phyloP scores from a whole-genome alignment of 2,113 vertebrate species.

The Neogobius melanostomus region DNA sequence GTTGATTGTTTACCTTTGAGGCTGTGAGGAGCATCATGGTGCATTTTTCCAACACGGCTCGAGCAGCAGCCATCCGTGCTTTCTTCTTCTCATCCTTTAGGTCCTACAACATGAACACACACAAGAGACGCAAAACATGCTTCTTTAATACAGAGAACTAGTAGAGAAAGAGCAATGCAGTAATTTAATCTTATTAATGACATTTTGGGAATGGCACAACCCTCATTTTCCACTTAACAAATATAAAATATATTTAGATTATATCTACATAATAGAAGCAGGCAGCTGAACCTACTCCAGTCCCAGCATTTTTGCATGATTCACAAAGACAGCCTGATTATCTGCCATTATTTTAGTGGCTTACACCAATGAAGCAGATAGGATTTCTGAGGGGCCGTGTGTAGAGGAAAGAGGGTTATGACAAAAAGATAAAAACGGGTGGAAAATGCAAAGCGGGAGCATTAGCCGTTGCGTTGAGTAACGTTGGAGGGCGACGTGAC shows the following conservation, averaged over 20 bases:
- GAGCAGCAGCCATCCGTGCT: slow-evolving; percentile 94
- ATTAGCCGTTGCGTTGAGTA: slow-evolving; percentile 30
- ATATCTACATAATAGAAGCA: slow-evolving; percentile 38
- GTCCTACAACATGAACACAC: slow-evolving; percentile 78
- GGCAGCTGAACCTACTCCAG: slow-evolving; percentile 61
- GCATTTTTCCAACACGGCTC: slow-evolving; percentile 96
- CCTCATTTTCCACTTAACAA: slow-evolving; percentile 12
- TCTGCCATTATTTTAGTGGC: slow-evolving; percentile 70
- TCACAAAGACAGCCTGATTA: slow-evolving; percentile 73
- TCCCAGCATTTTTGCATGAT: slow-evolving; percentile 51
- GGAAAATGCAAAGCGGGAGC: slow-evolving; percentile 16
- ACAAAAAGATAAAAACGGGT: slow-evolving; percentile 25
- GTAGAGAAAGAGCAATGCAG: slow-evolving; percentile 21
- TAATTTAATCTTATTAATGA: slow-evolving; percentile 37
- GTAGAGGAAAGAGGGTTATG: slow-evolving; percentile 32
- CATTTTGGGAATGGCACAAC: slow-evolving; percentile 5
- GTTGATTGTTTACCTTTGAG: slow-evolving; percentile 85
- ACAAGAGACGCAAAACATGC: slow-evolving; percentile 19
- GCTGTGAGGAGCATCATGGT: slow-evolving; percentile 99
- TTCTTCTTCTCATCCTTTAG: slow-evolving; percentile 98
- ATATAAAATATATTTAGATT: slow-evolving; percentile 35
- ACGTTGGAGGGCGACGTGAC: slow-evolving; percentile 31
- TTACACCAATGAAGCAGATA: slow-evolving; percentile 59
- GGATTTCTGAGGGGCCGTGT: slow-evolving; percentile 46
- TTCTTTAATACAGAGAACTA: slow-evolving; percentile 27